A percentile compares a stretch with the other conserved stretches of the same genome.
Evolutionary conservation across 1,140 invertebrate species (phyloP).

Genomic region (Rhagoletis pomonella): DNA sequence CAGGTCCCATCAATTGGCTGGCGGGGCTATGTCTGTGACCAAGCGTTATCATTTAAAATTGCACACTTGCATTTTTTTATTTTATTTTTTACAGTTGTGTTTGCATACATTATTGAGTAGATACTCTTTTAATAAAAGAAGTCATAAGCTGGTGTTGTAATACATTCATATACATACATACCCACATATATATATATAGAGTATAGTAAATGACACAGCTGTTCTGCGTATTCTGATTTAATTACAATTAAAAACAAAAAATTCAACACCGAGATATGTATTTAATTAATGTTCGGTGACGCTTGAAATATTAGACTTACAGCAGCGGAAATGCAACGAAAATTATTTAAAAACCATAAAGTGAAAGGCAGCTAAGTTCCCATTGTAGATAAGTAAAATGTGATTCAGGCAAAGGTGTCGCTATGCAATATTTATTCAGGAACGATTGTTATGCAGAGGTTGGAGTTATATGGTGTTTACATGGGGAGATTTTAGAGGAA

Average conservation of each 20-base stretch:
- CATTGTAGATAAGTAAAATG: too few species aligned
- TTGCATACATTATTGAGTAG: neutral
- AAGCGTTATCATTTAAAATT: neutral
- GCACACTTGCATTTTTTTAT: too few species aligned
- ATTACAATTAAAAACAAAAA: neutral
- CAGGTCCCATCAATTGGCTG: constrained; percentile 23
- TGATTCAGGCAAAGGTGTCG: too few species aligned
- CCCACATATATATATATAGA: neutral
- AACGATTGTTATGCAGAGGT: too few species aligned
- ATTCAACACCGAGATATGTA: neutral
- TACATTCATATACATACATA: neutral
- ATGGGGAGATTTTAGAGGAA: too few species aligned
- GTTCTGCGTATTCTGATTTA: neutral
- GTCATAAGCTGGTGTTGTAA: neutral
- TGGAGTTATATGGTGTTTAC: too few species aligned
- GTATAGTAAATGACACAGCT: neutral
- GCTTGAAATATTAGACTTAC: neutral
- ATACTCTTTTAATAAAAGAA: neutral
- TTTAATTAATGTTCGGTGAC: neutral
- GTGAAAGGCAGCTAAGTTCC: too few species aligned
- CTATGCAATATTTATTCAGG: too few species aligned
- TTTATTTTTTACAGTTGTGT: neutral
- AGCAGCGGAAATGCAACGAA: neutral
- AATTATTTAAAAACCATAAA: neutral
- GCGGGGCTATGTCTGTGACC: neutral